phyloP scores from a whole-genome alignment of 2,113 vertebrate species.

The Hippopotamus amphibius region DNA sequence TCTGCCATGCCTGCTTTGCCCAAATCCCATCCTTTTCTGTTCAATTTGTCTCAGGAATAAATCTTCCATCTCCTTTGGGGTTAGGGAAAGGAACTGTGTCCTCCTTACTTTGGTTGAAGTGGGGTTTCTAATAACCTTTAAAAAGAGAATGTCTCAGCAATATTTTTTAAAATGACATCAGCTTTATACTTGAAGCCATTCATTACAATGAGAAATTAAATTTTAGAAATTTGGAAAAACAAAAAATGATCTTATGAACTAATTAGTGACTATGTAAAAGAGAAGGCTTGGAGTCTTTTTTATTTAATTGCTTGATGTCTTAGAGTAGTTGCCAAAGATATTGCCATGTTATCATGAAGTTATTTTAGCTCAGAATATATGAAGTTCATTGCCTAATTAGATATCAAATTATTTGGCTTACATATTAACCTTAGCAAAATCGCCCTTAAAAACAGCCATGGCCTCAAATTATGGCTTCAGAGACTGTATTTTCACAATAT shows the following conservation, averaged over 20 bases:
- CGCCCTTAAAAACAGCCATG: neutral
- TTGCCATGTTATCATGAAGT: slow-evolving; percentile 35
- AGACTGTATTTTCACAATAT: neutral
- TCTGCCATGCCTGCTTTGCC: neutral
- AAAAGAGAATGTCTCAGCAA: slow-evolving; percentile 13
- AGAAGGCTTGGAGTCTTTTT: slow-evolving; percentile 69
- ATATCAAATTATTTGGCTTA: slow-evolving; percentile 46
- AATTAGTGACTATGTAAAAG: slow-evolving; percentile 64
- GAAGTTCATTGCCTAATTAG: slow-evolving; percentile 30
- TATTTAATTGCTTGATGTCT: slow-evolving; percentile 70
- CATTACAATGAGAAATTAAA: slow-evolving; percentile 69
- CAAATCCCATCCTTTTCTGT: neutral
- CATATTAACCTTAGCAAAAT: slow-evolving; percentile 9
- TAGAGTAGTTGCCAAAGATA: slow-evolving; percentile 50
- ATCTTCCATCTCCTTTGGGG: neutral
- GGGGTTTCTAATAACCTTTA: slow-evolving; percentile 65
- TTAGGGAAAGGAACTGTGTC: neutral
- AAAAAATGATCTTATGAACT: slow-evolving; percentile 61
- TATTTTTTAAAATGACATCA: slow-evolving; percentile 67
- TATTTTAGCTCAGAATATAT: slow-evolving; percentile 20
- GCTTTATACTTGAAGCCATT: slow-evolving; percentile 45
- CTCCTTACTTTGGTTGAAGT: neutral
- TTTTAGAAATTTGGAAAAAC: slow-evolving; percentile 65
- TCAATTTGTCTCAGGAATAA: neutral
- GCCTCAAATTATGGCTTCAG: slow-evolving; percentile 3